Evolutionary conservation across 92 coral and sea anemone species (phyloP), one percentile per base, ranked within the genome.

Genomic region (Siderastrea radians): DNA sequence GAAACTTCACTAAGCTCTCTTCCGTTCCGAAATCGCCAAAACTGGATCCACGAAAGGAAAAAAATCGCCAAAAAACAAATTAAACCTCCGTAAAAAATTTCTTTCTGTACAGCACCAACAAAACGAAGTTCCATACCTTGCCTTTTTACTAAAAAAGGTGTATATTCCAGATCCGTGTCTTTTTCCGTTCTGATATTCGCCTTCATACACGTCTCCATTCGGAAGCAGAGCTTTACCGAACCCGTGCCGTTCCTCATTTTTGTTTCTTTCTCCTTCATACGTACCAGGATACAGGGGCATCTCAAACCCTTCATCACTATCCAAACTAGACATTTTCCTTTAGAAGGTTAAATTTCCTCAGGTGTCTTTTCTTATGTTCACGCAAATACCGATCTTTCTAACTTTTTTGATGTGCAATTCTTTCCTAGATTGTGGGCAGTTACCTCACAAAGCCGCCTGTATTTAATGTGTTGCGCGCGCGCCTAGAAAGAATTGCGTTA

Each of bases 131-230:
- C 6, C 13, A 8, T 73, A 84, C 87, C 81, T 84, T 13, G 87
- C 87, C 62, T 7, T 15, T 13, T 9, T 9, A 38, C 81, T 86
- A 16, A 51, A 54, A 80, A 96, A 96, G 46, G 15, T 89, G 89
- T 95, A 96, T 49, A 75, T 79, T 14, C 99, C 99, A 70, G 44
- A 80, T 6, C 99, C 99, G 57, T 93, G 78, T 85, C 96, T 93
- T 81, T 87, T 81, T 4, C 99, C 99, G 14, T 94, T 84, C 16
- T 78, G 70, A 87, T 96, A 96, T 19, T 87, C 87, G 2, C 99
- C 99, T 7, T 80, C 86, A 72, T 96, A 96, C 60, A 77, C 77
- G 68, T 91, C 95, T 2, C 98, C 99, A 82, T 94, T 94, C 5
- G 93, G 86, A 3, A 87, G 90, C 70, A 75, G 11, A 57, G 99